Evolutionary conservation across 1,140 invertebrate species (phyloP).

Genomic region (Aphelenchoides avenae): DNA sequence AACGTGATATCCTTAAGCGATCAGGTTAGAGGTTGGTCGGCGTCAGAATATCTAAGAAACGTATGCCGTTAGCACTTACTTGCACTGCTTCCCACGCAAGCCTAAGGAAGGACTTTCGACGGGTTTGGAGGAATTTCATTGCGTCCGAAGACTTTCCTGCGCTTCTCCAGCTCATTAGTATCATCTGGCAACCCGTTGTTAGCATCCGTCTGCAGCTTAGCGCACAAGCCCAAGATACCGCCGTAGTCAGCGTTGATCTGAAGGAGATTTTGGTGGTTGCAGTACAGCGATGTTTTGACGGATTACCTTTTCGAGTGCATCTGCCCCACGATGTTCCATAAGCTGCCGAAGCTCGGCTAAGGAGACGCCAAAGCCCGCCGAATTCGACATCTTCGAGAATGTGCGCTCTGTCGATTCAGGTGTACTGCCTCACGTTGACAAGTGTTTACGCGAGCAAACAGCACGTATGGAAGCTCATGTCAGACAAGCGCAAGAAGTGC

Average conservation of each 20-base stretch:
- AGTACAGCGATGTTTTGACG: not conserved
- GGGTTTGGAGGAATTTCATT: slow-evolving; percentile 98
- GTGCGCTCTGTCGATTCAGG: no score
- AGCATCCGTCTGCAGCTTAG: slow-evolving; percentile 82
- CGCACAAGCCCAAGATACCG: slow-evolving; percentile 80
- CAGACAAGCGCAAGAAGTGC: no score
- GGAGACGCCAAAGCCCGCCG: slow-evolving; percentile 24
- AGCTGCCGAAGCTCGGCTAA: slow-evolving; percentile 29
- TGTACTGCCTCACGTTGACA: no score
- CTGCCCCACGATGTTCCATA: slow-evolving; percentile 41
- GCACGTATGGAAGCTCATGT: no score
- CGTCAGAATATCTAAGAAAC: slow-evolving; percentile 9
- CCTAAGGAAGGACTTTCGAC: slow-evolving; percentile 93
- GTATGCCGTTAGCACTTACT: slow-evolving; percentile 41
- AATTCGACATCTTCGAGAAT: no score
- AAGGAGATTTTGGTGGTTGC: no score
- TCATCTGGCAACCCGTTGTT: slow-evolving; percentile 79
- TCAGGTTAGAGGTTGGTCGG: slow-evolving; percentile 8
- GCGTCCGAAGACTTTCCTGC: slow-evolving; percentile 87
- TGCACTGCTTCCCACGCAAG: slow-evolving; percentile 98
- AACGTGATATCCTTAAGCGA: slow-evolving; percentile 88
- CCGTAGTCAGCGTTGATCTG: slow-evolving; percentile 56
- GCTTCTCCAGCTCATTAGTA: slow-evolving; percentile 76
- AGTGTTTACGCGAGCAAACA: no score
- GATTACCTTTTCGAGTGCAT: slow-evolving; percentile 44